Evolutionary conservation across 2,797 vertebrate species (phyloP).

Genomic region (Bradypus variegatus): DNA sequence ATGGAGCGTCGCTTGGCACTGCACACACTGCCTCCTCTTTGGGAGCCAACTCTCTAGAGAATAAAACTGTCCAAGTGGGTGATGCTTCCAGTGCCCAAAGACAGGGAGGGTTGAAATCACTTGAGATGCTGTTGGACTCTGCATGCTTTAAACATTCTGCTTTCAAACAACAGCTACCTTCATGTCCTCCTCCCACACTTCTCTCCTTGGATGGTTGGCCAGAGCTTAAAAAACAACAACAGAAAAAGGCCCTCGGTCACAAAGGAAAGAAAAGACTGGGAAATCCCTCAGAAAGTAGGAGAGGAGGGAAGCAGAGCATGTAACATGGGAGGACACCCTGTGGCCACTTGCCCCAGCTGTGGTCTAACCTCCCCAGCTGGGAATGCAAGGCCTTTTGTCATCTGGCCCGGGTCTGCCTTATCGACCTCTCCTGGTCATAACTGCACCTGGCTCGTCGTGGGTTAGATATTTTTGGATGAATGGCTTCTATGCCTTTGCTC

Average conservation of each 20-base stretch:
- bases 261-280: background rate
- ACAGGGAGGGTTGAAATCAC: background rate
- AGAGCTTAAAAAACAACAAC: background rate
- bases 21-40: background rate
- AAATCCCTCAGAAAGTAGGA: background rate
- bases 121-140: background rate
- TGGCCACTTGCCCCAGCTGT: background rate
- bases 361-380: background rate
- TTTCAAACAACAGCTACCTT: background rate
- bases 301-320: background rate
- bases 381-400: background rate
- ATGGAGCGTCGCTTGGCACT: rapidly evolving
- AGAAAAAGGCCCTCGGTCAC: background rate
- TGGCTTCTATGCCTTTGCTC: background rate
- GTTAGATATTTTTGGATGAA: background rate
- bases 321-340: background rate
- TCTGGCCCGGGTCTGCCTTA: background rate
- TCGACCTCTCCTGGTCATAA: background rate
- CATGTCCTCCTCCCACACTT: background rate
- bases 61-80: background rate
- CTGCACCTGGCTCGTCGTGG: background rate
- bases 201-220: background rate
- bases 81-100: rapidly evolving
- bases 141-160: background rate
- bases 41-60: rapidly evolving